These are phyloP conservation scores for Megaceryle alcyon DNA, from an alignment of 2,797 vertebrate species.

Conservation along the genomic window DNA sequence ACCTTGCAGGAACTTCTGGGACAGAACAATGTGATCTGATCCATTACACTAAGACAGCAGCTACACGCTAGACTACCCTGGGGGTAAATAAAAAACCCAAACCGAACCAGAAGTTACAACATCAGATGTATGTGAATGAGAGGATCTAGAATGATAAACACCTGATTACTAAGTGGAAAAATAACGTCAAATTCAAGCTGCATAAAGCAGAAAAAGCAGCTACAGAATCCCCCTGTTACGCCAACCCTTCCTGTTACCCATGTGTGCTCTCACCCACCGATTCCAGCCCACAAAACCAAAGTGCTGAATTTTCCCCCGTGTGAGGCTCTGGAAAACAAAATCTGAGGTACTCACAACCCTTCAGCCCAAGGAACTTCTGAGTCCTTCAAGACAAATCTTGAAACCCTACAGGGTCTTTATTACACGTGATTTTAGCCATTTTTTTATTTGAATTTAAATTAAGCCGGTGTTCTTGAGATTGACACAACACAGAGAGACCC, in stretches of 20 bases:
- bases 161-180: accelerated
- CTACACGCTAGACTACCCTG: accelerated
- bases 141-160: background rate
- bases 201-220: background rate
- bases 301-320: accelerated
- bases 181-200: accelerated
- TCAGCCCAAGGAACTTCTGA: background rate
- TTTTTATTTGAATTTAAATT: accelerated
- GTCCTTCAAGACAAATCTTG: background rate
- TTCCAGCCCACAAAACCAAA: background rate
- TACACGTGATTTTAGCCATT: accelerated
- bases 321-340: background rate
- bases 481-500: background rate
- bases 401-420: accelerated
- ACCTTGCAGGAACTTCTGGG: background rate
- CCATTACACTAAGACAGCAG: accelerated
- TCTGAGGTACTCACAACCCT: too few species aligned
- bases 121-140: accelerated
- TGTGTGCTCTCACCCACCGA: accelerated
- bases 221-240: accelerated
- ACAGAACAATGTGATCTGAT: background rate
- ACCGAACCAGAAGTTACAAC: background rate
- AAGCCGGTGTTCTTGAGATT: accelerated
- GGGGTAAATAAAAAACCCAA: background rate
- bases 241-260: background rate